Conservation (phyloP, 2,888 invertebrate genomes). For the Apeira syringaria region DNA sequence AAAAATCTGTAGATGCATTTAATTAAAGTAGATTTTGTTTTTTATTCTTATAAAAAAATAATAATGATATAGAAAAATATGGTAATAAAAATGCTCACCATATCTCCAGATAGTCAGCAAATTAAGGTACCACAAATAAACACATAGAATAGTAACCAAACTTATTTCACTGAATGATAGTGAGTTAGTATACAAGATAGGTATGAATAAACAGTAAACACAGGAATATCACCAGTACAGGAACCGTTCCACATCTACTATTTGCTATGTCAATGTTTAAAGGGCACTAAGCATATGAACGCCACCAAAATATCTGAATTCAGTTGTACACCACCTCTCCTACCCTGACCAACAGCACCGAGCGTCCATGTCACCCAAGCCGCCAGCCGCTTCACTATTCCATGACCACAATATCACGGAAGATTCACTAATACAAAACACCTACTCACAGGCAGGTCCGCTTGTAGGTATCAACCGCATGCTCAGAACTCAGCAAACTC, state of each 20-base stretch:
- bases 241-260: slow-evolving; percentile 44
- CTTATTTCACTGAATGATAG: slow-evolving; percentile 10
- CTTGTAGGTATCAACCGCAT: slow-evolving; percentile 59
- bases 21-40: slow-evolving; percentile 6
- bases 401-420: slow-evolving; percentile 65
- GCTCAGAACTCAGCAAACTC: slow-evolving; percentile 99
- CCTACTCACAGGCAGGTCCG: slow-evolving; percentile 69
- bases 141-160: slow-evolving; percentile 22
- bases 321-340: slow-evolving; percentile 67
- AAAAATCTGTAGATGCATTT: slow-evolving; percentile 11
- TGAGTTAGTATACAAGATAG: slow-evolving; percentile 18
- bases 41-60: too few species aligned
- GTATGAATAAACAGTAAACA: slow-evolving; percentile 28
- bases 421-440: slow-evolving; percentile 74
- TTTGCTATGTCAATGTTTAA: slow-evolving; percentile 52
- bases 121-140: slow-evolving; percentile 45
- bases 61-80: slow-evolving; percentile 51
- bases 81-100: slow-evolving; percentile 58
- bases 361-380: slow-evolving; percentile 69
- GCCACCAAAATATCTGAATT: slow-evolving; percentile 77
- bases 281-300: slow-evolving; percentile 80
- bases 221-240: slow-evolving; percentile 64
- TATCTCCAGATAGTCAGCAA: slow-evolving; percentile 52
- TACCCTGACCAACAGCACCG: slow-evolving; percentile 60
- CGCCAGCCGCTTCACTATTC: slow-evolving; percentile 55